phyloP scores from a whole-genome alignment of 2,797 vertebrate species.

The Meriones psammophilus region DNA sequence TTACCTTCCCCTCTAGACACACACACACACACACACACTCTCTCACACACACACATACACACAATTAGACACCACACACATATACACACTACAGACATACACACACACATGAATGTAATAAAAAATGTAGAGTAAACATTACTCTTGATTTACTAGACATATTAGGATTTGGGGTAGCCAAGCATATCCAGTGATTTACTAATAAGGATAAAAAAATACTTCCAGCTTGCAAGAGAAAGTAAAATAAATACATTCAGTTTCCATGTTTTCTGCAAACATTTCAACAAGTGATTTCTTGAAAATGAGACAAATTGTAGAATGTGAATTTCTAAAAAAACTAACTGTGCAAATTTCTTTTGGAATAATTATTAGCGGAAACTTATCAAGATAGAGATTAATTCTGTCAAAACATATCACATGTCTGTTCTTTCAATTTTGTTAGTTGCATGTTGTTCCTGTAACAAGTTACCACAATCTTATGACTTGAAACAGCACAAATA shows the following conservation, averaged over 20 bases:
- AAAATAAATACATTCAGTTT: neutral
- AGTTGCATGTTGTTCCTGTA: neutral
- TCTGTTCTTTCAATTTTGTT: neutral
- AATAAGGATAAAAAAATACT: neutral
- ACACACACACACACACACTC: neutral
- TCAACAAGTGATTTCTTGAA: neutral
- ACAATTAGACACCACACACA: neutral
- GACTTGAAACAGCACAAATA: neutral
- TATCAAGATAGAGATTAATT: conserved; percentile 35
- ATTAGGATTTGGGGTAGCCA: neutral
- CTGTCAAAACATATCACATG: neutral
- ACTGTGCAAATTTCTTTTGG: neutral
- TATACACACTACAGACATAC: neutral
- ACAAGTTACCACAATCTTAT: neutral
- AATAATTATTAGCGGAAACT: neutral
- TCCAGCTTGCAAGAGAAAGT: conserved; percentile 22
- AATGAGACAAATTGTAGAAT: neutral
- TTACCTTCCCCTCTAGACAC: neutral
- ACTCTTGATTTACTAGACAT: conserved; percentile 21
- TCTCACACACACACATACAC: neutral
- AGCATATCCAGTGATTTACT: conserved; percentile 7
- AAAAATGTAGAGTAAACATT: neutral
- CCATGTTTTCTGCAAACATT: neutral
- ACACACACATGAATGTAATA: neutral
- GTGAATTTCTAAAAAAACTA: conserved; percentile 42